Conservation (phyloP, 1,140 invertebrate genomes). For the Drosophila pseudoobscura region DNA sequence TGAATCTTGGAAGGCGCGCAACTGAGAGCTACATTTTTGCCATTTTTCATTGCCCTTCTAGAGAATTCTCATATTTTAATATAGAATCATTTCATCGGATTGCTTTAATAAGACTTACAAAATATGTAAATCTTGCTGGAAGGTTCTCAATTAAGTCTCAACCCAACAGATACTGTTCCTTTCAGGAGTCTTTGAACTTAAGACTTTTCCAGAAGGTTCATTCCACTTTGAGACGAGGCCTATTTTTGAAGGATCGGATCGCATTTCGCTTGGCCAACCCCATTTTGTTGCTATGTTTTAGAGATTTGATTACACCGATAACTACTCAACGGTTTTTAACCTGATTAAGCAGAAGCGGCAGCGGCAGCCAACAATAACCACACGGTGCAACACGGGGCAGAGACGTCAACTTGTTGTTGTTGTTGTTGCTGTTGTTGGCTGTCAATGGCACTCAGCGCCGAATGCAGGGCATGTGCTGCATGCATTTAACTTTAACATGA, state of each 20-base stretch:
- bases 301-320: slow-evolving; percentile 55
- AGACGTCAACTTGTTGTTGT: slow-evolving; percentile 33
- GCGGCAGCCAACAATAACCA: slow-evolving; percentile 50
- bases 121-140: no score
- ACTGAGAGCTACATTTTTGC: no score
- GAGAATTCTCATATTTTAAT: no score
- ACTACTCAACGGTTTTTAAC: slow-evolving; percentile 67
- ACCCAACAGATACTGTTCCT: not conserved
- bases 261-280: slow-evolving; percentile 34
- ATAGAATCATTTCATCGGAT: no score
- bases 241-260: slow-evolving; percentile 30
- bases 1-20: no score
- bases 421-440: slow-evolving; percentile 50
- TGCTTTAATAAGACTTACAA: no score
- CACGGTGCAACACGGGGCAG: slow-evolving; percentile 38
- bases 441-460: slow-evolving; percentile 74
- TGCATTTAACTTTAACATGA: slow-evolving; percentile 81
- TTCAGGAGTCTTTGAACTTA: not conserved
- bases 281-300: slow-evolving; percentile 43
- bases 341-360: slow-evolving; percentile 68
- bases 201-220: slow-evolving; percentile 7
- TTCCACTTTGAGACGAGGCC: slow-evolving; percentile 14
- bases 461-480: slow-evolving; percentile 81
- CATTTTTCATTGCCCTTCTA: no score
- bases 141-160: no score